A percentile compares a stretch with the other conserved stretches of the same genome.
phyloP scores from a whole-genome alignment of 2,113 vertebrate genomes.

The Uropsilus gracilis region DNA sequence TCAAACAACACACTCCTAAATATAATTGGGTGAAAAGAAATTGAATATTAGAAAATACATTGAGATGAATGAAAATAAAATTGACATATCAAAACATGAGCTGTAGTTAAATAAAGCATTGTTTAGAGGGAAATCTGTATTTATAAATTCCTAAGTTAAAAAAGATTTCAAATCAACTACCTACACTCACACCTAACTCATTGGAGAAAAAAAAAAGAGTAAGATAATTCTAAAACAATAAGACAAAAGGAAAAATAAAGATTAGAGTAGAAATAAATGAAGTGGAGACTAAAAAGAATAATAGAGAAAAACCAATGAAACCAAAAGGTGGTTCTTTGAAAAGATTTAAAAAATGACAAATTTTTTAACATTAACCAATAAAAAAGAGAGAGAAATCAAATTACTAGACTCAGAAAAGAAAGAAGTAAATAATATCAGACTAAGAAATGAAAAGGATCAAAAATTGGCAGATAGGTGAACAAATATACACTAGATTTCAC shows the following conservation, averaged over 20 bases:
- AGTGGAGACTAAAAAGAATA: not conserved
- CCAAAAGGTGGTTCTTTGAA: not conserved
- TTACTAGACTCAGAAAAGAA: not conserved
- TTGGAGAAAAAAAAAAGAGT: not conserved
- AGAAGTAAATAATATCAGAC: not conserved
- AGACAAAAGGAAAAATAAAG: not conserved
- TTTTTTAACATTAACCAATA: not conserved
- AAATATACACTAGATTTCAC: not conserved
- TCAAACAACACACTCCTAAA: not conserved
- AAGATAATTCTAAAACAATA: not conserved
- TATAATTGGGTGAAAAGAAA: not conserved
- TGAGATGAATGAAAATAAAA: not conserved
- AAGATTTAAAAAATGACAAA: not conserved
- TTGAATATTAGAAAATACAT: not conserved
- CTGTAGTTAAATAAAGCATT: not conserved
- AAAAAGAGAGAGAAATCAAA: not conserved
- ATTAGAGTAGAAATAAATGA: not conserved
- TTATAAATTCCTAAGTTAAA: not conserved
- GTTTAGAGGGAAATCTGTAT: not conserved
- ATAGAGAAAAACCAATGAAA: not conserved
- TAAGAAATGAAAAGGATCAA: not conserved
- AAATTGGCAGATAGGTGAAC: not conserved
- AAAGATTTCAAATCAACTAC: not conserved
- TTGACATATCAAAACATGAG: not conserved
- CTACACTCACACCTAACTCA: not conserved